These are phyloP conservation scores for Alethe diademata DNA, from an alignment of 2,113 vertebrate genomes.

Conservation along the genomic window DNA sequence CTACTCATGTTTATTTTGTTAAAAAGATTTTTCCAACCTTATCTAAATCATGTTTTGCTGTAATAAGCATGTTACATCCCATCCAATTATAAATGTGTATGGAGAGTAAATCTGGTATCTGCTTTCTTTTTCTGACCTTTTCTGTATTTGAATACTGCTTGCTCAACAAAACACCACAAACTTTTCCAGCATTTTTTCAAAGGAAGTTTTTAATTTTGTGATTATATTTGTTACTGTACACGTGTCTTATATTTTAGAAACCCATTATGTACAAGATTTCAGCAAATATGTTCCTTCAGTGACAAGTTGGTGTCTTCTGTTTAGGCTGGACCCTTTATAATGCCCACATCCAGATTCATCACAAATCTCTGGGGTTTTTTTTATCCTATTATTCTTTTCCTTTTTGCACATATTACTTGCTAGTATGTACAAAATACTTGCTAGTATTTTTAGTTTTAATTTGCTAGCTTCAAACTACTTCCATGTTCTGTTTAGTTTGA, in stretches of 20 bases:
- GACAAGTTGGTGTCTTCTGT: not conserved
- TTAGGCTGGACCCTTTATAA: not conserved
- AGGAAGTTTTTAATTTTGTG: not conserved
- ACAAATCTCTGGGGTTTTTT: not conserved
- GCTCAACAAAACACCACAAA: not conserved
- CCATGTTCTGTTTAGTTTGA: not conserved
- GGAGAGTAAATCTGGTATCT: not conserved
- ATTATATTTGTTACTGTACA: not conserved
- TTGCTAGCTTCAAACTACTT: not conserved
- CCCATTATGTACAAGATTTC: not conserved
- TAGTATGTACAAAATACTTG: not conserved
- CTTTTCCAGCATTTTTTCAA: not conserved
- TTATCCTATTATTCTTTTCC: not conserved
- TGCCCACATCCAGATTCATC: not conserved
- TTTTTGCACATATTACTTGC: not conserved
- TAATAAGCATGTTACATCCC: not conserved
- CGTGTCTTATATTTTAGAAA: not conserved
- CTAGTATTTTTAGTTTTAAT: not conserved
- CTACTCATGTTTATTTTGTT: not conserved
- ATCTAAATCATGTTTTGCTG: not conserved
- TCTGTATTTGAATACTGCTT: not conserved
- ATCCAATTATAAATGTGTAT: not conserved
- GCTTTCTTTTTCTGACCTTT: not conserved
- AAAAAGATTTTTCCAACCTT: not conserved
- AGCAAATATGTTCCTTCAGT: not conserved